phyloP scores from a whole-genome alignment of 2,113 vertebrate species.

The Daubentonia madagascariensis region DNA sequence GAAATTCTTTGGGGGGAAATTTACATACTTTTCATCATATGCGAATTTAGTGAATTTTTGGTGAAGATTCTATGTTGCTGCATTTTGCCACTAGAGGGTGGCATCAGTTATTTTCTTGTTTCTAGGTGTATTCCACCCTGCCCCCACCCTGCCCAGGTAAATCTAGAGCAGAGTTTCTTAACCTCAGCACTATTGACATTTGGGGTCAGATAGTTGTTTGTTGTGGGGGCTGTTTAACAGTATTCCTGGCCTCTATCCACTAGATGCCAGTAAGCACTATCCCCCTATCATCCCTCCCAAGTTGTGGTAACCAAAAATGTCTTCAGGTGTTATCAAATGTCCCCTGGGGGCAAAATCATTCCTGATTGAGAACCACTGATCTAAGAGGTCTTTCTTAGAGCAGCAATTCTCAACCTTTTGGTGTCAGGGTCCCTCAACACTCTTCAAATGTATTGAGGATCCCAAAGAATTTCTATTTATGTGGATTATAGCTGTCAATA shows the following conservation, averaged over 20 bases:
- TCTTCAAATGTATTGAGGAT: not conserved
- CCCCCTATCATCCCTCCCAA: not conserved
- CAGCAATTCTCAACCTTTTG: not conserved
- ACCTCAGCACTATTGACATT: not conserved
- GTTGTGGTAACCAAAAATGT: not conserved
- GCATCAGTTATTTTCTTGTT: not conserved
- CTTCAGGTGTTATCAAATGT: not conserved
- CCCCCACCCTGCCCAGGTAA: not conserved
- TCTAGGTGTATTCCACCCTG: not conserved
- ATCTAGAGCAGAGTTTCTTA: not conserved
- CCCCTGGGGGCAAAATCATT: not conserved
- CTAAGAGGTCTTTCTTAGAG: not conserved
- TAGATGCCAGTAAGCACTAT: not conserved
- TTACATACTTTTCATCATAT: not conserved
- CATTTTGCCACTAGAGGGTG: slow-evolving; percentile 50
- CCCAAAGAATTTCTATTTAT: not conserved
- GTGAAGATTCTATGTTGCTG: not conserved
- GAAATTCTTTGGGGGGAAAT: not conserved
- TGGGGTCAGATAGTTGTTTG: not conserved
- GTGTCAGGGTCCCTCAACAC: not conserved
- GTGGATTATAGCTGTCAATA: not conserved
- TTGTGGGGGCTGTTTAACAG: not conserved
- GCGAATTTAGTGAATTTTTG: not conserved
- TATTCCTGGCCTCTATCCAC: not conserved
- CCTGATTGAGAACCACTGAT: not conserved